phyloP scores from a whole-genome alignment of 2,888 invertebrate species.

The Nudaria mundana region DNA sequence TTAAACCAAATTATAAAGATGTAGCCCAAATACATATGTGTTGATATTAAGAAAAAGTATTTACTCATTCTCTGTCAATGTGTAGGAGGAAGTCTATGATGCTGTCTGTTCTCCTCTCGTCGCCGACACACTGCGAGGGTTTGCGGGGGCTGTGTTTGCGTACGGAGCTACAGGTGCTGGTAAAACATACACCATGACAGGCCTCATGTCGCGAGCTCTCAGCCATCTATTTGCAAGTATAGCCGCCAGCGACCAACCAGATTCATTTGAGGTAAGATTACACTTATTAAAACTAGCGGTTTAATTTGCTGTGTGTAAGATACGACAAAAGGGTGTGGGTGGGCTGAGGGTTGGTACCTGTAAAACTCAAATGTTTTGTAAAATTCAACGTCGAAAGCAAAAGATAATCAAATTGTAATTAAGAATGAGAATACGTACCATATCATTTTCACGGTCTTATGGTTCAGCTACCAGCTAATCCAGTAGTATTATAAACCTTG shows the following conservation, averaged over 20 bases:
- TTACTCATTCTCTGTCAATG: slow-evolving; percentile 5
- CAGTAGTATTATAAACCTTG: too few species aligned
- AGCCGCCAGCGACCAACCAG: slow-evolving; percentile 80
- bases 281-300: too few species aligned
- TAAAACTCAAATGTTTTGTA: too few species aligned
- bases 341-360: too few species aligned
- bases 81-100: slow-evolving; percentile 90
- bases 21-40: too few species aligned
- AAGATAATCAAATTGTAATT: too few species aligned
- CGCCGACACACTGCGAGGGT: slow-evolving; percentile 92
- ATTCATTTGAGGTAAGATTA: slow-evolving; percentile 82
- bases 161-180: slow-evolving; percentile 96
- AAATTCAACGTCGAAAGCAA: too few species aligned
- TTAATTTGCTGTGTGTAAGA: not conserved
- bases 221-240: slow-evolving; percentile 90
- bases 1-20: too few species aligned
- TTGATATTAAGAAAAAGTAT: too few species aligned
- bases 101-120: slow-evolving; percentile 93
- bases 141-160: slow-evolving; percentile 97
- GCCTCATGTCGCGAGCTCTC: slow-evolving; percentile 93
- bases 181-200: slow-evolving; percentile 96
- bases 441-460: too few species aligned
- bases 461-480: too few species aligned
- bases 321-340: not conserved
- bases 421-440: too few species aligned